Percentiles rank a stretch among this genome's conserved stretches.
Evolutionary conservation across 2,888 invertebrate species (phyloP).

Genomic region (Drosophila yooni): DNA sequence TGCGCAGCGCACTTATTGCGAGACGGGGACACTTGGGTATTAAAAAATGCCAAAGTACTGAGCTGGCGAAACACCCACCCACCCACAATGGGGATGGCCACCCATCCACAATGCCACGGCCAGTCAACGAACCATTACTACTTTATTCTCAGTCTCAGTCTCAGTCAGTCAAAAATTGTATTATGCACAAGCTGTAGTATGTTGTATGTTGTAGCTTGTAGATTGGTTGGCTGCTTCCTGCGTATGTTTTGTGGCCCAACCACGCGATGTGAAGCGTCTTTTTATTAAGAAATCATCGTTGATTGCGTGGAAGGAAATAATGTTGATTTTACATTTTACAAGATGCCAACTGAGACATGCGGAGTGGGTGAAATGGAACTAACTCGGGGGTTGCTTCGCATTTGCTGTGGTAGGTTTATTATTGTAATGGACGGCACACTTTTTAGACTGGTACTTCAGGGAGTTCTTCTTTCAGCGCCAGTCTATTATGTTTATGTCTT

Average conservation of each 20-base stretch:
- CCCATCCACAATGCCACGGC: constrained; percentile 27
- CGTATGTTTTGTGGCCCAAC: constrained; percentile 30
- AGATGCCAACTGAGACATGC: constrained; percentile 44
- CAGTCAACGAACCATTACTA: constrained; percentile 76
- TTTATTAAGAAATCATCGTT: constrained; percentile 80
- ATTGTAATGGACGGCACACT: constrained; percentile 71
- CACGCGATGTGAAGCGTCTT: constrained; percentile 45
- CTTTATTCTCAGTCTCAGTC: constrained; percentile 47
- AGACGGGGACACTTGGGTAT: constrained; percentile 76
- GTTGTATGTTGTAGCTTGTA: constrained; percentile 34
- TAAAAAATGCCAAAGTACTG: constrained; percentile 73
- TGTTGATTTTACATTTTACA: constrained; percentile 75
- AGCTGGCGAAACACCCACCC: constrained; percentile 33
- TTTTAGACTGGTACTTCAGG: constrained; percentile 48
- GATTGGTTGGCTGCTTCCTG: constrained; percentile 41
- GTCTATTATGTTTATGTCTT: constrained; percentile 62
- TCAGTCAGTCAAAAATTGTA: constrained; percentile 73
- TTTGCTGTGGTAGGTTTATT: constrained; percentile 66
- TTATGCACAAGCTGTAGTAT: constrained; percentile 64
- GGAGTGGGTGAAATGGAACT: constrained; percentile 23
- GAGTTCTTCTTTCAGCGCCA: constrained; percentile 33
- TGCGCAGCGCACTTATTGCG: constrained; percentile 78
- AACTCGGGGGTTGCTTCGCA: constrained; percentile 43
- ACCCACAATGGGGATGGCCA: constrained; percentile 22
- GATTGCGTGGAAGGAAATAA: constrained; percentile 79